These are phyloP conservation scores for Leptura quadrifasciata DNA, from an alignment of 2,888 invertebrate genomes.

Conservation along the genomic window DNA sequence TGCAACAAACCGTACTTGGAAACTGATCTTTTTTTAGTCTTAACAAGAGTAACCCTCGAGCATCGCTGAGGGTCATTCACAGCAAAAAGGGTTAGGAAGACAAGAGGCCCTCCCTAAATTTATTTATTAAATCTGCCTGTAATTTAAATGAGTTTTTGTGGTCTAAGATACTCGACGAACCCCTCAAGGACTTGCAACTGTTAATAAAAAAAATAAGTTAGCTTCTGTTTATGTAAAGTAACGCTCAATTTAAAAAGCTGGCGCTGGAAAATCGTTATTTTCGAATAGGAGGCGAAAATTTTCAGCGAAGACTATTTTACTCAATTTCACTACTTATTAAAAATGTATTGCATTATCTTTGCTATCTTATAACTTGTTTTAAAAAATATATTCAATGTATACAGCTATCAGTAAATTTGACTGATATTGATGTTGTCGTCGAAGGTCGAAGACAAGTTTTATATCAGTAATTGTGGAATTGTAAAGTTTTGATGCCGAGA, in stretches of 20 bases:
- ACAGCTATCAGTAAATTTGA: too few relatives aligned
- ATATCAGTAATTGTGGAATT: too few relatives aligned
- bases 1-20: conserved; percentile 34
- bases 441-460: too few relatives aligned
- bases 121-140: conserved; percentile 48
- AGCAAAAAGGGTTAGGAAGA: conserved; percentile 44
- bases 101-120: conserved; percentile 43
- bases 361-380: too few relatives aligned
- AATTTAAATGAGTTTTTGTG: conserved; percentile 50
- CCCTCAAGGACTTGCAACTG: conserved; percentile 40
- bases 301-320: not conserved
- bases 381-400: too few relatives aligned
- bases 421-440: too few relatives aligned
- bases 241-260: not conserved
- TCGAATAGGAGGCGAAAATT: not conserved
- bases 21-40: conserved; percentile 39
- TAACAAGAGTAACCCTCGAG: conserved; percentile 32
- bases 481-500: too few relatives aligned
- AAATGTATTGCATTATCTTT: too few relatives aligned
- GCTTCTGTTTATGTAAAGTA: not conserved
- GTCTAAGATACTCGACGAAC: conserved; percentile 46
- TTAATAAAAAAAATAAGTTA: conserved; percentile 27
- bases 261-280: not conserved
- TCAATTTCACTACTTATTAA: not conserved
- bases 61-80: conserved; percentile 38